These are phyloP conservation scores for Ctenomys sociabilis DNA, from an alignment of 2,113 vertebrate species.

Conservation along the genomic window DNA sequence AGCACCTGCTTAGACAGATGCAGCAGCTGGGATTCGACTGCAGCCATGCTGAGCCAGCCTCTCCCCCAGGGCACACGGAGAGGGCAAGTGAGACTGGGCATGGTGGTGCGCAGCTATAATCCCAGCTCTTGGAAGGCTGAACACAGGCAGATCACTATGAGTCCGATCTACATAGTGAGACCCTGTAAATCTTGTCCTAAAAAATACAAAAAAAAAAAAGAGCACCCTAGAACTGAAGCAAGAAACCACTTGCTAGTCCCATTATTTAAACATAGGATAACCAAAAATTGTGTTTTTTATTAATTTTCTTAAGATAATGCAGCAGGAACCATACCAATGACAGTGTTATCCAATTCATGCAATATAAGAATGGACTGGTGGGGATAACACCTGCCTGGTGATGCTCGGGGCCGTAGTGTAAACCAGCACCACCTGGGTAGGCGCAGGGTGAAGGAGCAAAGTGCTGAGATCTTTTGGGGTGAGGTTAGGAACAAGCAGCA, in stretches of 20 bases:
- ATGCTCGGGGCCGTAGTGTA: neutral
- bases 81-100: too few relatives aligned
- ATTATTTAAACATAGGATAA: neutral
- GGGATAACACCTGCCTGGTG: neutral
- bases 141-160: too few relatives aligned
- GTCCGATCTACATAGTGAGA: too few relatives aligned
- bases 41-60: too few relatives aligned
- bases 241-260: neutral
- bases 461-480: neutral
- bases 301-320: neutral
- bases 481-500: neutral
- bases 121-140: too few relatives aligned
- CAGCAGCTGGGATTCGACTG: too few relatives aligned
- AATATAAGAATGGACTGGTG: neutral
- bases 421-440: too few relatives aligned
- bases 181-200: too few relatives aligned
- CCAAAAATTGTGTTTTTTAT: neutral
- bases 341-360: neutral
- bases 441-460: neutral
- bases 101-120: too few relatives aligned
- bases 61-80: too few relatives aligned
- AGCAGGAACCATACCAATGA: neutral
- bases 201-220: too few relatives aligned
- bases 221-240: neutral
- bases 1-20: too few relatives aligned